Base-by-base conservation (phyloP, 1,140 invertebrate genomes). In the Lordiphosa clarofinis region DNA sequence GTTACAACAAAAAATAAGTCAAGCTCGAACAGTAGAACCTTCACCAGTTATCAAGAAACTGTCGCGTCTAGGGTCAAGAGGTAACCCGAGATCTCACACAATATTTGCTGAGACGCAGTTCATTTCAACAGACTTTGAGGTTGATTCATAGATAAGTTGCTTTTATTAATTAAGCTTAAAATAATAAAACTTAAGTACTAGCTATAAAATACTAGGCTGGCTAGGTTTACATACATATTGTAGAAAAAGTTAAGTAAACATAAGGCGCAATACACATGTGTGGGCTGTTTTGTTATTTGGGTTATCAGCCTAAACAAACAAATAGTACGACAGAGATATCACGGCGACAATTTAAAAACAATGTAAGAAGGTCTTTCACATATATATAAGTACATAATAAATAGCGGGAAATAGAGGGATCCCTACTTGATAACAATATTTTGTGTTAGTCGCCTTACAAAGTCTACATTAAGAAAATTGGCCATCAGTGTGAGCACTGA, bases 401-500 rank as follows among this genome's bases (percentile, higher is more conserved):
- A 19, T 36, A 33, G 36, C 33, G 21, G 1, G 8, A 12, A 53
- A 40, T 56, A 56, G 42, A 35, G 58, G 47, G 35, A 8, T 8
- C 28, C 43, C 64, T 71, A 89, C 53, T 89, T 89, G 62, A 89
- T 89, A 56, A 89, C 88, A 46, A 89, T 84, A 62, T 89, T 89
- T 39, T 88, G 84, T 50, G 88, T 73, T 15, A 89, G 56, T 3
- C 82, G 68, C 57, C 86, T 82, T n/a, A 89, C 86, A 43, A 89
- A 78, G 62, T 88, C 88, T 0, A 87, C 81, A 56, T 89, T 89
- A 6, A 89, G 73, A 36, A 93, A 90, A 44, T 91, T 92, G 47
- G 92, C 92, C 52, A 94, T 89, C 37, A 94, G 86, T 3, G 92
- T 90, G 33, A 94, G 88, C 1, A 94, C 69, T 1, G 93, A 94